Evolutionary conservation across 2,113 vertebrate genomes (phyloP).

Genomic region (Melanocharis versteri): DNA sequence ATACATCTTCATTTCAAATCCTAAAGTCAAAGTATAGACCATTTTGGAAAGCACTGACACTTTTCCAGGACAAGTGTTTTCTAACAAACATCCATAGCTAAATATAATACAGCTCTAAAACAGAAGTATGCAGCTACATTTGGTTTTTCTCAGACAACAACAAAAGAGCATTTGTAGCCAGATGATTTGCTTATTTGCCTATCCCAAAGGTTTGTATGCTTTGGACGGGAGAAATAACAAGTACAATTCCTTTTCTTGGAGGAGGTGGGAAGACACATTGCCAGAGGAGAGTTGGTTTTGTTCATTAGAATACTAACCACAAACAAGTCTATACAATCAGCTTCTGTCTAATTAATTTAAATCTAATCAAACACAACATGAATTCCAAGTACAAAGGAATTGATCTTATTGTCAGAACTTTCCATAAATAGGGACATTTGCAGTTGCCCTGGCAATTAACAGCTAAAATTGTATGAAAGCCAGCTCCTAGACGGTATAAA

Average conservation of each 20-base stretch:
- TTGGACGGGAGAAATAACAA: not conserved
- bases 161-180: not conserved
- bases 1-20: constrained; percentile 42
- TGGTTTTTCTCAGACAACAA: not conserved
- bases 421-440: not conserved
- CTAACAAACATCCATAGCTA: constrained; percentile 29
- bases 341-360: not conserved
- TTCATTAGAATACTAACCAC: not conserved
- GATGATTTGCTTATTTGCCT: not conserved
- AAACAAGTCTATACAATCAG: not conserved
- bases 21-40: constrained; percentile 17
- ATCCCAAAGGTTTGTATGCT: not conserved
- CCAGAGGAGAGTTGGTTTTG: not conserved
- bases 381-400: not conserved
- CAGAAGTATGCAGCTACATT: not conserved
- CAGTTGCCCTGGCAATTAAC: not conserved
- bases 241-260: not conserved
- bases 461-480: not conserved
- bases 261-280: not conserved
- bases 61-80: constrained; percentile 11
- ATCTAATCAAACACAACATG: not conserved
- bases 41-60: not conserved
- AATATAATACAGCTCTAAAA: not conserved
- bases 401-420: not conserved
- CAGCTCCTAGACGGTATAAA: not conserved